A percentile compares a stretch with the other conserved stretches of the same genome.
Conservation (phyloP, 2,888 invertebrate species). For the Zhuqinia jingwanae region DNA sequence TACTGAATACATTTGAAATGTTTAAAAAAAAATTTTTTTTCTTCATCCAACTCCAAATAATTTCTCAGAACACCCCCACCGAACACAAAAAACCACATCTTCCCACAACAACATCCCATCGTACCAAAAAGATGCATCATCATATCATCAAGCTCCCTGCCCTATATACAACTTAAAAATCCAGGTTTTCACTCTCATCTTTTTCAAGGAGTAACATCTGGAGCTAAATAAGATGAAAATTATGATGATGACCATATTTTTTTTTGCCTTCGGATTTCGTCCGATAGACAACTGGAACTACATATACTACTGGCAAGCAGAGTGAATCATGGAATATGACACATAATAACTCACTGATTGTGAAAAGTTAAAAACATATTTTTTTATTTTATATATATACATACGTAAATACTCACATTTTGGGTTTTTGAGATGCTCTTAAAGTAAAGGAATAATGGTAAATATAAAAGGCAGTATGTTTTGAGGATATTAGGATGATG, state of each 20-base stretch:
- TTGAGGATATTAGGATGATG: neutral
- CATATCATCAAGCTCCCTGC: neutral
- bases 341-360: slow-evolving; percentile 54
- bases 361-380: neutral
- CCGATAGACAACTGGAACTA: neutral
- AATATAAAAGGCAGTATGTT: neutral
- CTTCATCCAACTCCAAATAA: neutral
- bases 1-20: neutral
- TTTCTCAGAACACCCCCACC: slow-evolving; percentile 45
- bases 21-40: neutral
- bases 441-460: neutral
- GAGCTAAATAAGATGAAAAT: slow-evolving; percentile 64
- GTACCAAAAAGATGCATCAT: neutral
- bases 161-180: slow-evolving; percentile 25
- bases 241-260: slow-evolving; percentile 67
- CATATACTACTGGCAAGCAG: neutral
- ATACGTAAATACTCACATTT: neutral
- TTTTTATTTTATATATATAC: neutral
- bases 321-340: slow-evolving; percentile 51
- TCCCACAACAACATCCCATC: slow-evolving; percentile 8
- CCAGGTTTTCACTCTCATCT: slow-evolving; percentile 12
- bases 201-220: slow-evolving; percentile 59
- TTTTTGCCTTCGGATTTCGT: slow-evolving; percentile 54
- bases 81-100: neutral
- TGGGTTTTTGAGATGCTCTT: neutral